Conservation (phyloP, 1,140 invertebrate genomes). For the Papilio polytes region DNA sequence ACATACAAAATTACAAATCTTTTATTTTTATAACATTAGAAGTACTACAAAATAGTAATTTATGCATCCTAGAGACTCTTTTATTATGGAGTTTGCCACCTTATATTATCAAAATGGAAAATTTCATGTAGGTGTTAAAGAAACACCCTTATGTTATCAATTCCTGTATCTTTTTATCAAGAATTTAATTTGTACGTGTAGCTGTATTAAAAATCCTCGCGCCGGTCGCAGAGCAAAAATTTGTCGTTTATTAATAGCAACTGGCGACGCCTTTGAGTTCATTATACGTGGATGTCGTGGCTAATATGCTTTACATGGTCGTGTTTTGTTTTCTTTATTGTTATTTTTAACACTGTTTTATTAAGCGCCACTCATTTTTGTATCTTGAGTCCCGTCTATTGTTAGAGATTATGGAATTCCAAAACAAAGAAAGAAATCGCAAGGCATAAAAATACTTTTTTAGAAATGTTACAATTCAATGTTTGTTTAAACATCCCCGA, state of each 20-base stretch:
- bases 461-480: too few species aligned
- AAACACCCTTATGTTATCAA: not conserved
- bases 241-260: slow-evolving; percentile 36
- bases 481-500: too few species aligned
- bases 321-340: slow-evolving; percentile 10
- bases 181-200: not conserved
- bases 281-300: slow-evolving; percentile 38
- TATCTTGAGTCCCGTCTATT: not conserved
- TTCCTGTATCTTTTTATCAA: not conserved
- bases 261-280: slow-evolving; percentile 28
- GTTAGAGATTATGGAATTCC: not conserved
- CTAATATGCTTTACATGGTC: slow-evolving; percentile 35
- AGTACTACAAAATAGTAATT: too few species aligned
- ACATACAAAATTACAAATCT: too few species aligned
- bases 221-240: slow-evolving; percentile 23
- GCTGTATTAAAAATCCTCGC: slow-evolving; percentile 26
- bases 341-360: slow-evolving; percentile 17
- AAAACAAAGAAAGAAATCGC: too few species aligned
- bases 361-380: not conserved
- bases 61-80: too few species aligned
- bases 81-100: too few species aligned
- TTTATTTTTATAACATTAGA: too few species aligned
- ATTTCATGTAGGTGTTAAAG: not conserved
- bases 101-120: too few species aligned
- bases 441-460: too few species aligned